These are phyloP conservation scores for Drosophila sp. DNA, from an alignment of 1,140 invertebrate genomes.

Conservation along the genomic window DNA sequence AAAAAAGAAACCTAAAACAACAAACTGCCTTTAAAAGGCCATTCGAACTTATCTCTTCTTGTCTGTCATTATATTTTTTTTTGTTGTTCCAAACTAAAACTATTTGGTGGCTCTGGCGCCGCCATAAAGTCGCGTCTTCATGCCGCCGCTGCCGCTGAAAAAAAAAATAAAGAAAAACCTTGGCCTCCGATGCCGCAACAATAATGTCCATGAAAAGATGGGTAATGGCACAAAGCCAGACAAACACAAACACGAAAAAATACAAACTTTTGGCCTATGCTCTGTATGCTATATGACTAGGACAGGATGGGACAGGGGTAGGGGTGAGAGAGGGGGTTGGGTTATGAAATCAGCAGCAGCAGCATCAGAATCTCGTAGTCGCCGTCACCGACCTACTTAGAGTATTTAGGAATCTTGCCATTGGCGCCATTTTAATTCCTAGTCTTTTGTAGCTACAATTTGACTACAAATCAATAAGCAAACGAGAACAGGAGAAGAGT, in stretches of 20 bases:
- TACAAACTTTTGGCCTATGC: constrained; percentile 40
- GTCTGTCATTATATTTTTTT: constrained; percentile 28
- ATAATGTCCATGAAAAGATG: constrained; percentile 58
- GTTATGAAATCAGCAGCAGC: constrained; percentile 32
- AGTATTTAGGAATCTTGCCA: constrained; percentile 22
- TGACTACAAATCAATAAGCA: constrained; percentile 71
- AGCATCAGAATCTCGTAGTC: neutral
- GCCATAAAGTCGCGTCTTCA: constrained; percentile 72
- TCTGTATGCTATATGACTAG: neutral
- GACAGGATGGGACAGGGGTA: neutral
- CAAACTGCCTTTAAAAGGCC: constrained; percentile 40
- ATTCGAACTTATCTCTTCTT: constrained; percentile 27
- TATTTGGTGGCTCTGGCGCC: constrained; percentile 62
- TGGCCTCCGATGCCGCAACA: constrained; percentile 65
- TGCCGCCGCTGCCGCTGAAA: constrained; percentile 48
- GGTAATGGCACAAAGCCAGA: constrained; percentile 51
- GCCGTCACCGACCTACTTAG: constrained; percentile 36
- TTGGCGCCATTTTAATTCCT: constrained; percentile 39
- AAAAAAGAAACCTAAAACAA: constrained; percentile 11
- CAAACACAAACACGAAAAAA: constrained; percentile 52
- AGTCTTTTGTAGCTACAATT: constrained; percentile 50
- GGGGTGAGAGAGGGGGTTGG: neutral
- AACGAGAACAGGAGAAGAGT: neutral
- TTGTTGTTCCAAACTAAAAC: constrained; percentile 52
- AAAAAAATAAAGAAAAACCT: constrained; percentile 52